Conservation (phyloP, 2,797 vertebrate genomes). For the Tachyglossus aculeatus region DNA sequence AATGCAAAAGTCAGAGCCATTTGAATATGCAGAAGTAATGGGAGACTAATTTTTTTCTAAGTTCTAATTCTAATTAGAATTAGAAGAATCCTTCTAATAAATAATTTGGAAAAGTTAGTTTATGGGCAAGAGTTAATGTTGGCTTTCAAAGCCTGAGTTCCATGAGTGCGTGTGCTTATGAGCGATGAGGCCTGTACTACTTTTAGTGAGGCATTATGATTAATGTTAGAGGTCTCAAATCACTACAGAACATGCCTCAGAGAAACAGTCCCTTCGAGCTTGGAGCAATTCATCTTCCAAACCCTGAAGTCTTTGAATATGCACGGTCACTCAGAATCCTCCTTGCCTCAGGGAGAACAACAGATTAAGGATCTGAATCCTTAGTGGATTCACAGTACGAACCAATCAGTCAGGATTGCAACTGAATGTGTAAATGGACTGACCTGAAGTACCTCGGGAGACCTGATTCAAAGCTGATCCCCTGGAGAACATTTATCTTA, state of each 20-base stretch:
- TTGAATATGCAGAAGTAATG: background rate
- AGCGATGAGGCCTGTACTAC: too few relatives aligned
- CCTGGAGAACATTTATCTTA: constrained; percentile 17
- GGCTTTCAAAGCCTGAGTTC: background rate
- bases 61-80: too few relatives aligned
- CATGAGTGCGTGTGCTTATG: background rate
- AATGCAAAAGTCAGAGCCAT: background rate
- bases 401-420: constrained; percentile 1
- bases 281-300: constrained; percentile 43
- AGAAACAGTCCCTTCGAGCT: constrained; percentile 32
- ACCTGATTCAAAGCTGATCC: background rate
- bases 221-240: background rate
- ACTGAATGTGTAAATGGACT: constrained; percentile 10
- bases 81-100: too few relatives aligned
- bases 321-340: constrained; percentile 28
- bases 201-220: background rate
- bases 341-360: constrained; percentile 25
- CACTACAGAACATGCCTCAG: constrained; percentile 31
- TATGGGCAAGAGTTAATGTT: too few relatives aligned
- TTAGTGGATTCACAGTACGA: background rate
- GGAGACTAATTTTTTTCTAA: too few relatives aligned
- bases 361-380: constrained; percentile 1
- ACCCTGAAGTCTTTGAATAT: background rate
- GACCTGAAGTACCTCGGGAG: constrained; percentile 23
- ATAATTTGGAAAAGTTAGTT: too few relatives aligned